Base-by-base conservation (phyloP, 2,888 invertebrate species). In the Sthenelais limicola region DNA sequence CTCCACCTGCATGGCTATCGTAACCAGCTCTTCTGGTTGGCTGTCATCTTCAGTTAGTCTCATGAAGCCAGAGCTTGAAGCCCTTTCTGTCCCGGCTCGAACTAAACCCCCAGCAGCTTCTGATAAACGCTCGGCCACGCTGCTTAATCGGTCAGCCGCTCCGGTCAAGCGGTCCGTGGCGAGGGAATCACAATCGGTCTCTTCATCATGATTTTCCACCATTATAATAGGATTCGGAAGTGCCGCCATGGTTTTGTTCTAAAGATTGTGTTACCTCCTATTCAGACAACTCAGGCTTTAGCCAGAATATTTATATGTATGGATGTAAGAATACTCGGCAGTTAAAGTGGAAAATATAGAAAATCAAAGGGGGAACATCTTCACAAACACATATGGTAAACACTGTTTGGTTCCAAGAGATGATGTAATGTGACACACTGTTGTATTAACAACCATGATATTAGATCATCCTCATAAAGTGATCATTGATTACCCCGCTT, bases 1-100 rank as follows among this genome's bases (percentile, higher is more conserved):
- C 38, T 62, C 62, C 62, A 62, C 62, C 62, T 62, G 62, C 62
- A 62, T 62, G 62, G 62, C 62, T 18, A 62, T 62, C 38, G 62
- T 62, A 43, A 62, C 62, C 21, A 62, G 62, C 35, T 62, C 62
- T 9, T 15, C 43, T 9, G 9, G 9, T 9, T 9, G 43, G 12
- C 12, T 12, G 24, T 62, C 62, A 35, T 62, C 62, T 21, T 62
- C 62, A 12, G 62, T 62, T 15, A 62, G 62, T 7, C 62, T 15
- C 62, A 62, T 38, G 62, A 62, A 62, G 35, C 62, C 62, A 1
- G 62, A 35, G 38, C 62, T 38, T 15, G 43, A 43, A 9, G 43
- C 43, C 43, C 12, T 15, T 15, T 9, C 43, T 15, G 43, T 15
- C 51, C 7, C 9, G 21, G 51, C 51, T 7, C 62, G 38, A 24